Evolutionary conservation across 30 jellyfish, hydroid and myxozoan species (phyloP).

Genomic region (Chironex yamaguchii): DNA sequence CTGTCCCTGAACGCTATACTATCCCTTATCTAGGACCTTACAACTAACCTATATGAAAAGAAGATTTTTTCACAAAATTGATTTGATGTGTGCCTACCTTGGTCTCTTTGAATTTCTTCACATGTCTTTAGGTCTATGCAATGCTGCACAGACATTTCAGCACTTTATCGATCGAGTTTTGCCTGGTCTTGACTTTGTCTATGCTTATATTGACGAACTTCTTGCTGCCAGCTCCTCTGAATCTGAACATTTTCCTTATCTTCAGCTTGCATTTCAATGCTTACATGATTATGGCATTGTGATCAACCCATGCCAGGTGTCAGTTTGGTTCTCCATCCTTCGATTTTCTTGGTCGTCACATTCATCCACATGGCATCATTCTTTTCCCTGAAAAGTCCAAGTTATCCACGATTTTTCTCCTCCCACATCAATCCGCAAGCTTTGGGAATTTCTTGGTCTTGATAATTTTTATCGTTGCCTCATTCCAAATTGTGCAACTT

Average conservation of each 20-base stretch:
- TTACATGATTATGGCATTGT: conserved; percentile 16
- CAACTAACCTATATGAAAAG: conserved; percentile 8
- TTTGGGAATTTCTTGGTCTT: conserved; percentile 55
- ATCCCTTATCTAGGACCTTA: conserved; percentile 34
- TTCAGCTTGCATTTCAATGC: neutral
- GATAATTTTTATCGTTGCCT: conserved; percentile 53
- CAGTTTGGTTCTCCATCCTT: conserved; percentile 2
- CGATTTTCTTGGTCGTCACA: conserved; percentile 11
- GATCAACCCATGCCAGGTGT: conserved; percentile 3
- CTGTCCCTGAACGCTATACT: conserved; percentile 26
- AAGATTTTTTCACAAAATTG: too few species aligned
- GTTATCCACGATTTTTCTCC: conserved; percentile 12
- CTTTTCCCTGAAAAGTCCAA: neutral
- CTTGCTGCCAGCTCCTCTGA: conserved; percentile 3
- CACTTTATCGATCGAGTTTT: neutral
- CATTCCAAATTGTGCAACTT: conserved; percentile 43
- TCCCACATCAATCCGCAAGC: conserved; percentile 14
- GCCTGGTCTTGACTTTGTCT: conserved; percentile 11
- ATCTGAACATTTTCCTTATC: conserved; percentile 2
- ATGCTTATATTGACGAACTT: conserved; percentile 28
- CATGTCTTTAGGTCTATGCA: too few species aligned
- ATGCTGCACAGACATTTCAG: conserved; percentile 53
- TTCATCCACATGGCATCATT: neutral
- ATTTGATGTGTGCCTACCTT: too few species aligned
- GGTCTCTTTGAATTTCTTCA: too few species aligned